Evolutionary conservation across 2,797 vertebrate species (phyloP), one percentile per base, ranked within the genome.

Genomic region (Lacerta agilis): DNA sequence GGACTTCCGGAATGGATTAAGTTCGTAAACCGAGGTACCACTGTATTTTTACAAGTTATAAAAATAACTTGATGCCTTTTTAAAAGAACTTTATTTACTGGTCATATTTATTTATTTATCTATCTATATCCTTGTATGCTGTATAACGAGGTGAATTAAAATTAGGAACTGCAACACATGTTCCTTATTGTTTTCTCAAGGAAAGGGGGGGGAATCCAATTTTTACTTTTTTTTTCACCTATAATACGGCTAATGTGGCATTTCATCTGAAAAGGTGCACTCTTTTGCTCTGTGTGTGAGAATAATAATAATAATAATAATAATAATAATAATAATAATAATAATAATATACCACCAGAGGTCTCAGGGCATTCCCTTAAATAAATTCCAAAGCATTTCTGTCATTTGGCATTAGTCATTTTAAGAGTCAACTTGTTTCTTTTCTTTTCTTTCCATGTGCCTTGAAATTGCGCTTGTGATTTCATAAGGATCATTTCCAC

Each of bases 391-490:
- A 94, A 61, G 90, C 43, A 1, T 91, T 87, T 86, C 69, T 85
- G 86, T 81, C 41, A 82, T 87, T 94, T 87, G 61, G 83, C 84
- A 15, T 61, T 79, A 72, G 69, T 85, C 77, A 69, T 67, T 64
- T 80, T 64, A 61, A 41, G 33, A 9, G 77, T 3, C 77, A 6
- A 27, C 75, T 43, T 86, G 86, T 81, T n/a, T n/a, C 75, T 81
- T 79, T 75, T 75, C 33, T 88, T 82, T n/a, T n/a, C 71, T 78
- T 75, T 91, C 8, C 61, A 90, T 81, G 86, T 91, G n/a, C 80
- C 69, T 90, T 89, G 61, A 93, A 94, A 87, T 82, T 73, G 72
- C 61, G 43, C 91, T 82, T 90, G 41, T 88, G 86, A 79, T 89
- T 92, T 94, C 90, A 92, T 92, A 91, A 88, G 66, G 66, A 91